Percentiles rank a stretch among this genome's conserved stretches.
These are phyloP conservation scores for Acanthosepion lycidas DNA, from an alignment of 2,888 invertebrate genomes.

Conservation along the genomic window DNA sequence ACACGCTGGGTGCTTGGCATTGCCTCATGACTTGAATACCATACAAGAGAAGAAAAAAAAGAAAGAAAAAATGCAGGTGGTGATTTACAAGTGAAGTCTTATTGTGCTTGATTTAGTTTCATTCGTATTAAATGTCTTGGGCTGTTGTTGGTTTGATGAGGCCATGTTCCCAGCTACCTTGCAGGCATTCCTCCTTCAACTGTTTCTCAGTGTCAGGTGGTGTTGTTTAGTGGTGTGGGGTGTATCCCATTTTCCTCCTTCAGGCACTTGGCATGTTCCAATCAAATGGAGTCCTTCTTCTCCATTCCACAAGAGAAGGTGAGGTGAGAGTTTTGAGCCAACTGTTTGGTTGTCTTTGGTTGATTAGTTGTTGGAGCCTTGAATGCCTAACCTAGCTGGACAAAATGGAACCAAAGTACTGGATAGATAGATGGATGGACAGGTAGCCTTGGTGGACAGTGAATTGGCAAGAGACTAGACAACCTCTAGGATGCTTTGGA, in stretches of 20 bases:
- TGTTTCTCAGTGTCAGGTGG: background rate
- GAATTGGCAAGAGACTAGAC: background rate
- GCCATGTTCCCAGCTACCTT: background rate
- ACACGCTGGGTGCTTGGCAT: background rate
- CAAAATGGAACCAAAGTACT: background rate
- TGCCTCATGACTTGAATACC: background rate
- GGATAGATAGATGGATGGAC: background rate
- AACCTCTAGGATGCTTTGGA: background rate
- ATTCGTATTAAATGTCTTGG: background rate
- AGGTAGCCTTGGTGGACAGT: background rate
- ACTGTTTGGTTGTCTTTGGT: background rate
- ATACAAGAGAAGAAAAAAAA: background rate
- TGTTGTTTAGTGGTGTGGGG: no score
- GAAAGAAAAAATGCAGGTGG: no score
- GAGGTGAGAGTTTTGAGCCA: background rate
- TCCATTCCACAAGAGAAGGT: background rate
- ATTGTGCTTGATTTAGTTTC: background rate
- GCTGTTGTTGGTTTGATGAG: conserved; percentile 18
- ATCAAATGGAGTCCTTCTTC: background rate
- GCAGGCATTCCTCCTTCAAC: conserved; percentile 6
- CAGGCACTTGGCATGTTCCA: background rate
- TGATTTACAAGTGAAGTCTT: background rate
- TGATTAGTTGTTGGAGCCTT: background rate
- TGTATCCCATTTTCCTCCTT: no score
- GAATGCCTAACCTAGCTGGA: background rate